These are phyloP conservation scores for Ailurus styani DNA, from an alignment of 2,113 vertebrate species.

Conservation along the genomic window DNA sequence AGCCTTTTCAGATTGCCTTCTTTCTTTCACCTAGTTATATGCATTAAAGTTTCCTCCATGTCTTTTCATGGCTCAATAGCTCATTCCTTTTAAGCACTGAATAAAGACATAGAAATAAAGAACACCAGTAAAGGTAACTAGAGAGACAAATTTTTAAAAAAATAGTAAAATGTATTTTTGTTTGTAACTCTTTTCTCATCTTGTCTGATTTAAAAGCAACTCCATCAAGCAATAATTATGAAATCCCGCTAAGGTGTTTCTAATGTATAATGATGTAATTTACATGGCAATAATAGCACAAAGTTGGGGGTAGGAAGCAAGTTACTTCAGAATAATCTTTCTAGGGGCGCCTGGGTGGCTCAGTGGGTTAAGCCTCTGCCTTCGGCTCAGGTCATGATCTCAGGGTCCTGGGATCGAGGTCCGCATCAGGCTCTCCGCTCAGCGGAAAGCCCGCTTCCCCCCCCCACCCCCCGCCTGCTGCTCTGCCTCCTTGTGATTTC, in stretches of 20 bases:
- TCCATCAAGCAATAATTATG: neutral
- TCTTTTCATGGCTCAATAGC: neutral
- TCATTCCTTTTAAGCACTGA: neutral
- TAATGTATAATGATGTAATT: neutral
- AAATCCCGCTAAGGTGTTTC: neutral
- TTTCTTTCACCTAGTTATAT: neutral
- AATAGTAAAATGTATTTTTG: neutral
- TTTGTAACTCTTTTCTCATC: neutral
- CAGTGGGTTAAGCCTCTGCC: too few relatives aligned
- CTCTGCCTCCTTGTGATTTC: too few relatives aligned
- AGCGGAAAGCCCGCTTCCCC: too few relatives aligned
- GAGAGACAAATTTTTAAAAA: neutral
- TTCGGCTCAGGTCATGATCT: too few relatives aligned
- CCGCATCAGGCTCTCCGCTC: too few relatives aligned
- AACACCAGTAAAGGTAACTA: neutral
- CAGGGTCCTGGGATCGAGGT: too few relatives aligned
- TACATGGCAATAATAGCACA: neutral
- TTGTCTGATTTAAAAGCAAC: neutral
- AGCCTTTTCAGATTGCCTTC: neutral
- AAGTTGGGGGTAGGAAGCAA: neutral
- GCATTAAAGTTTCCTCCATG: neutral
- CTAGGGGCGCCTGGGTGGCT: neutral
- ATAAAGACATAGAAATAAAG: neutral
- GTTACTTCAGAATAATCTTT: neutral
- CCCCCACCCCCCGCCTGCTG: too few relatives aligned